These are phyloP conservation scores for Odocoileus virginianus DNA, from an alignment of 2,113 vertebrate species.

Conservation along the genomic window DNA sequence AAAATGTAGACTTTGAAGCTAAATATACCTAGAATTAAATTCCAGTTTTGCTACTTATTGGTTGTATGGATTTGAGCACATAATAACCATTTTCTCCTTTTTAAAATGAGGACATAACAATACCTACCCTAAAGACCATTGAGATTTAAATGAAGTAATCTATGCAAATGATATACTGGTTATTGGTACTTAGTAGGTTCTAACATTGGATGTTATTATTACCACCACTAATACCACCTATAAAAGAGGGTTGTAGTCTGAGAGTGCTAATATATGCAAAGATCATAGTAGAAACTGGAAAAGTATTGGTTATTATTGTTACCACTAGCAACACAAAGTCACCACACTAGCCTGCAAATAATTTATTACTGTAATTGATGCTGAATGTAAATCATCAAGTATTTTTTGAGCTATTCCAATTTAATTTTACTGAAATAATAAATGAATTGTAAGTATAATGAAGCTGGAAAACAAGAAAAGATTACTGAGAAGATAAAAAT, in stretches of 20 bases:
- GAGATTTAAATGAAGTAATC: slow-evolving; percentile 8
- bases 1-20: not conserved
- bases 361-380: slow-evolving; percentile 11
- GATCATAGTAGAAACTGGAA: not conserved
- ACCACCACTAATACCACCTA: not conserved
- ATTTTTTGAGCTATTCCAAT: not conserved
- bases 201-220: not conserved
- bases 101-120: not conserved
- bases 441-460: not conserved
- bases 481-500: not conserved
- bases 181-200: not conserved
- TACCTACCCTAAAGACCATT: not conserved
- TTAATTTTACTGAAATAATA: slow-evolving; percentile 21
- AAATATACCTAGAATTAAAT: slow-evolving; percentile 6
- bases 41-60: not conserved
- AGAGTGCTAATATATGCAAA: slow-evolving; percentile 6
- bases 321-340: not conserved
- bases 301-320: slow-evolving; percentile 21
- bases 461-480: not conserved
- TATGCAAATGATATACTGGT: not conserved
- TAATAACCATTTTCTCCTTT: slow-evolving; percentile 9
- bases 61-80: not conserved
- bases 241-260: not conserved
- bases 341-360: not conserved
- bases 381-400: not conserved